Conservation (phyloP, 2,797 vertebrate species). For the Glyptemys insculpta region DNA sequence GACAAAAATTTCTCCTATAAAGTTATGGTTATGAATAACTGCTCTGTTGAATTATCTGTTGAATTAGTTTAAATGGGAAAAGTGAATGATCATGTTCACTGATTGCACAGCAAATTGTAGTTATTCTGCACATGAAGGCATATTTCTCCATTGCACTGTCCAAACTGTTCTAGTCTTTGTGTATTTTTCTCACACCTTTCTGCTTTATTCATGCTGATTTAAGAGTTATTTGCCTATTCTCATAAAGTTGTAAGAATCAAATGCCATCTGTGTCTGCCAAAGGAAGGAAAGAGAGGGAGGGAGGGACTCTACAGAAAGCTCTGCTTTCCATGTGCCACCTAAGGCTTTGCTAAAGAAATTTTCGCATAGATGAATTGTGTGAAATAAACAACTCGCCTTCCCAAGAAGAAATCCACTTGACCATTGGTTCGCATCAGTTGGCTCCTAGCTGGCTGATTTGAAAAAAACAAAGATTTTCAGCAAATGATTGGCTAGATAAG, state of each 20-base stretch:
- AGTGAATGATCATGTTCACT: not conserved
- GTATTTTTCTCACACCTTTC: constrained; percentile 33
- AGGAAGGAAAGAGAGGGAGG: constrained; percentile 10
- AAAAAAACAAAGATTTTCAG: constrained; percentile 13
- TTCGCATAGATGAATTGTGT: not conserved
- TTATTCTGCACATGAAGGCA: not conserved
- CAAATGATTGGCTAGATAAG: constrained; percentile 28
- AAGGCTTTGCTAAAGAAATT: not conserved
- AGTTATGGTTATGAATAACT: constrained; percentile 2
- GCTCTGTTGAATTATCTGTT: not conserved
- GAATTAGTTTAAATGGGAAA: not conserved
- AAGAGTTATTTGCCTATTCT: constrained; percentile 11
- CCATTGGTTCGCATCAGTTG: not conserved
- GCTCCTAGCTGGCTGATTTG: not conserved
- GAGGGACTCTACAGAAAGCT: constrained; percentile 4
- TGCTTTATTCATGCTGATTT: constrained; percentile 28
- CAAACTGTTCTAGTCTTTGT: constrained; percentile 22
- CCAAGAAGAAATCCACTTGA: constrained; percentile 15
- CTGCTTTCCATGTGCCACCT: not conserved
- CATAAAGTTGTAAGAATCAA: constrained; percentile 43
- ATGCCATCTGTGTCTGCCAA: not conserved
- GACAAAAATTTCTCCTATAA: not conserved
- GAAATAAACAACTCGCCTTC: not conserved
- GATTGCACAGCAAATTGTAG: not conserved
- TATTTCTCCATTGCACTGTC: not conserved